Conservation (phyloP, 2,797 vertebrate genomes). For the Gymnothorax reevesii region DNA sequence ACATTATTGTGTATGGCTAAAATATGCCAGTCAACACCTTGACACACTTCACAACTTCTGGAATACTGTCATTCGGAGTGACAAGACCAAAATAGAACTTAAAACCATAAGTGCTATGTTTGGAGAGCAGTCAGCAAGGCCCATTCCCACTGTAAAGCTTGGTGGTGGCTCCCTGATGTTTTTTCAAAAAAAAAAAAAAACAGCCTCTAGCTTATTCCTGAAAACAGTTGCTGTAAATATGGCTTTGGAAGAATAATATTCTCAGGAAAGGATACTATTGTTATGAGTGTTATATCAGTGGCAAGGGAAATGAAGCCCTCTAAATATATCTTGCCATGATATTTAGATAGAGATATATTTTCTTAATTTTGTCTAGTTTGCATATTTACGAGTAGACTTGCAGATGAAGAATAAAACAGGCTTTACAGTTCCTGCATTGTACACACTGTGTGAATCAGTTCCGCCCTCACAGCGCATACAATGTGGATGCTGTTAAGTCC, state of each 20-base stretch:
- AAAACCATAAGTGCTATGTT: too few species aligned
- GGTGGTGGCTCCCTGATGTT: too few species aligned
- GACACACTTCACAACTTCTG: too few species aligned
- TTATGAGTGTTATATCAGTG: not conserved
- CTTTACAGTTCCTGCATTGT: conserved; percentile 89
- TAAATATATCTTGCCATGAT: not conserved
- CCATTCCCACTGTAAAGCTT: too few species aligned
- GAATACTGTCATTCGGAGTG: too few species aligned
- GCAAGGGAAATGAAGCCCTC: not conserved
- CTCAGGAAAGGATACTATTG: not conserved
- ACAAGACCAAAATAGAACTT: too few species aligned
- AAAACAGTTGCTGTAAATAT: not conserved
- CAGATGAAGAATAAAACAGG: conserved; percentile 49
- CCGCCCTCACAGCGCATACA: conserved; percentile 92
- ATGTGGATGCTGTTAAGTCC: conserved; percentile 87
- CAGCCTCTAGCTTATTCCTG: not conserved
- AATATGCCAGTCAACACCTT: too few species aligned
- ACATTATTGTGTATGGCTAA: too few species aligned
- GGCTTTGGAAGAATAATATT: not conserved
- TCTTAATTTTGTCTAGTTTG: not conserved
- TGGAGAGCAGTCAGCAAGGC: too few species aligned
- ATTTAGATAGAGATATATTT: not conserved
- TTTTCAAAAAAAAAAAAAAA: too few species aligned
- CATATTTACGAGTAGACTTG: not conserved
- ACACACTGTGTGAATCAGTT: conserved; percentile 89